phyloP scores from a whole-genome alignment of 2,113 vertebrate genomes.

The Nesogale talazaci region DNA sequence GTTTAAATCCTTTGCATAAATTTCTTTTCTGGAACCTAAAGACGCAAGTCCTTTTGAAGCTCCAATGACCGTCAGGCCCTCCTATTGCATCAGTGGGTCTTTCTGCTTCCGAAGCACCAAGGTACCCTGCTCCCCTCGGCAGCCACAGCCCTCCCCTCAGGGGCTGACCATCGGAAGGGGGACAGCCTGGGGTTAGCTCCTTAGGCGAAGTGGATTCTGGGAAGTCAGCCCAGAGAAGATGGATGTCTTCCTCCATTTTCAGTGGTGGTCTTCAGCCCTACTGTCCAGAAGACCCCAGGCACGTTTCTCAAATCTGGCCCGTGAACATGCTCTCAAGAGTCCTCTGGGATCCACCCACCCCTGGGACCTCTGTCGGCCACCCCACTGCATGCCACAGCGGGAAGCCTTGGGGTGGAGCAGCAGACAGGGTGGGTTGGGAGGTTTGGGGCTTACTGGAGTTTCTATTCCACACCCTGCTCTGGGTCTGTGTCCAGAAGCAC shows the following conservation, averaged over 20 bases:
- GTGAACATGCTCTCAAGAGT: not conserved
- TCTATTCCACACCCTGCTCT: too few species aligned
- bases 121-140: not conserved
- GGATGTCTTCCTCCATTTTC: not conserved
- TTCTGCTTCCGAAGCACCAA: conserved; percentile 21
- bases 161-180: not conserved
- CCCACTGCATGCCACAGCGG: not conserved
- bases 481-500: too few species aligned
- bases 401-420: too few species aligned
- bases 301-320: not conserved
- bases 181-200: not conserved
- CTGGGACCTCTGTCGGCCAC: too few species aligned
- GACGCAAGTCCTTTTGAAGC: conserved; percentile 90
- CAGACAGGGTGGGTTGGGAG: not conserved
- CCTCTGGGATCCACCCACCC: not conserved
- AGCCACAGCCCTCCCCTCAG: not conserved
- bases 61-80: conserved; percentile 59
- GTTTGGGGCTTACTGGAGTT: too few species aligned
- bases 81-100: conserved; percentile 78
- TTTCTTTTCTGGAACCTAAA: conserved; percentile 87
- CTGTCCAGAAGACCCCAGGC: not conserved
- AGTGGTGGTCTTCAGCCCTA: conserved; percentile 1
- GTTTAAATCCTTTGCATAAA: conserved; percentile 88
- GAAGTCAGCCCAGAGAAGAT: conserved; percentile 63
- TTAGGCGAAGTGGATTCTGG: conserved; percentile 65